Evolutionary conservation across 2,113 vertebrate genomes (phyloP).

Genomic region (Halichoerus grypus): DNA sequence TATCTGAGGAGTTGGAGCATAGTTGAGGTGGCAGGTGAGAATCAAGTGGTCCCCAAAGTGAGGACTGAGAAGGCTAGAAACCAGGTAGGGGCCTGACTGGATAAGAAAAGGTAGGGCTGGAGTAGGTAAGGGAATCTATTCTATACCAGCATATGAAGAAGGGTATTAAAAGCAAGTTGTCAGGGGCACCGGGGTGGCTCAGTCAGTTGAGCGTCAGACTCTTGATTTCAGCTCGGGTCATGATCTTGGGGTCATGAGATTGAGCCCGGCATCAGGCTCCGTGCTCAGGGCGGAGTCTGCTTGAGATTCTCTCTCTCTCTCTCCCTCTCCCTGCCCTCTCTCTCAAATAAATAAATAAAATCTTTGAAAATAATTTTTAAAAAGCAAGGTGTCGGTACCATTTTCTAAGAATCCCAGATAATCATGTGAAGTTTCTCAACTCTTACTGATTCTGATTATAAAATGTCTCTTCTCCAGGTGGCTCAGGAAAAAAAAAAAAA

Average conservation of each 20-base stretch:
- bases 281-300: not conserved
- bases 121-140: not conserved
- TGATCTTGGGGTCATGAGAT: not conserved
- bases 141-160: conserved; percentile 10
- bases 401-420: conserved; percentile 51
- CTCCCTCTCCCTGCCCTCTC: not conserved
- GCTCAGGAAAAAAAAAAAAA: not conserved
- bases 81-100: conserved; percentile 10
- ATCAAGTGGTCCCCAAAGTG: conserved; percentile 44
- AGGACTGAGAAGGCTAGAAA: conserved; percentile 40
- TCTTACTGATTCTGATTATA: conserved; percentile 41
- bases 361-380: not conserved
- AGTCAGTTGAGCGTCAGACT: not conserved
- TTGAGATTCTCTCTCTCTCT: not conserved
- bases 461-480: conserved; percentile 41
- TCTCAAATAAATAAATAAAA: not conserved
- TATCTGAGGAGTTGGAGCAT: conserved; percentile 1
- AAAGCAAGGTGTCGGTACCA: not conserved
- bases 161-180: conserved; percentile 16
- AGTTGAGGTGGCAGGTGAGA: conserved; percentile 15
- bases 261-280: not conserved
- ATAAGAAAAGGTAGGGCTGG: conserved; percentile 25
- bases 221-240: not conserved
- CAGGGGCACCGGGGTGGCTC: not conserved
- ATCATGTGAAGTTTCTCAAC: conserved; percentile 40